phyloP scores from a whole-genome alignment of 23 tunicate species.

The Oikopleura dioica region DNA sequence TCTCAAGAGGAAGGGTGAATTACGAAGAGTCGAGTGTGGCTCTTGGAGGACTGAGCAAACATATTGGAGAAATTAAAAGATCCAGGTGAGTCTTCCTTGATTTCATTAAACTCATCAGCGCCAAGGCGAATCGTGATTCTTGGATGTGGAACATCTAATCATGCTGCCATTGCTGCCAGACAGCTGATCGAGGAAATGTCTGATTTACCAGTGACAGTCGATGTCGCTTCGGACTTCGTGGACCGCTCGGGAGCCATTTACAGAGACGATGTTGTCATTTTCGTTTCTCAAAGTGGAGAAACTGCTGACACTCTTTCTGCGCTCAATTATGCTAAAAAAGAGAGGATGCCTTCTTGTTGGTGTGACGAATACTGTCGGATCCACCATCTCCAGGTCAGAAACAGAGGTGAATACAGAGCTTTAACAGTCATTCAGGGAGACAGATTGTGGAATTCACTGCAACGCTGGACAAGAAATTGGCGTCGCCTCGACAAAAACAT shows the following conservation, averaged over 20 bases:
- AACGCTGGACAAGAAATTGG: neutral
- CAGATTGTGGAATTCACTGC: neutral
- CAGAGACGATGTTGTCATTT: neutral
- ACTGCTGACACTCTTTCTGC: neutral
- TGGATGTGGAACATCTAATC: neutral
- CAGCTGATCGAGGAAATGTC: neutral
- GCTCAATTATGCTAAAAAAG: neutral
- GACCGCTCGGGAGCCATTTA: neutral
- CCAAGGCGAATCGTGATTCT: neutral
- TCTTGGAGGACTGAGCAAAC: neutral
- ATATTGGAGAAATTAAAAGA: neutral
- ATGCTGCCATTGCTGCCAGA: neutral
- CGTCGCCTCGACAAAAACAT: neutral
- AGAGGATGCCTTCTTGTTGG: neutral
- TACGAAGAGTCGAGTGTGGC: too few relatives aligned
- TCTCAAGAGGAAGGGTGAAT: too few relatives aligned
- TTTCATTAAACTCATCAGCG: too few relatives aligned
- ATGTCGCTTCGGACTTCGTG: neutral
- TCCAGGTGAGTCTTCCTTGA: too few relatives aligned
- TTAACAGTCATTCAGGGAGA: too few relatives aligned
- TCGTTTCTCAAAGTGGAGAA: neutral
- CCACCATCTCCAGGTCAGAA: neutral
- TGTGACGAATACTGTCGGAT: neutral
- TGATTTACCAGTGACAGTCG: neutral
- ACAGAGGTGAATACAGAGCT: too few relatives aligned